Conservation (phyloP, 2,888 invertebrate species). For the Alitta virens region DNA sequence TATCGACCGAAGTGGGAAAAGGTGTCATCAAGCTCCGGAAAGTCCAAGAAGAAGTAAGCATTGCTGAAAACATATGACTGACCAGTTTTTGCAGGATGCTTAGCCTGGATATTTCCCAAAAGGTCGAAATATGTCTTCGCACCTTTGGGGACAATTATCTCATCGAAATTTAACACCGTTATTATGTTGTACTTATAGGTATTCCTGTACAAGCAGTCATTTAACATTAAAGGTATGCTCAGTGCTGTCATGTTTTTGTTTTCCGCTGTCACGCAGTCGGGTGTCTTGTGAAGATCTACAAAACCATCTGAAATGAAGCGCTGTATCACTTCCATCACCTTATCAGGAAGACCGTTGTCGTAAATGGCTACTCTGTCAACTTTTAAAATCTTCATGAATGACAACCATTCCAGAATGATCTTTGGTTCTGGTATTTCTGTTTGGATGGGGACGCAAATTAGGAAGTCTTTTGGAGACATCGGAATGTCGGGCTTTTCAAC, state of each 20-base stretch:
- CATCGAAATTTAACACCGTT: background rate
- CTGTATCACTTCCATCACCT: background rate
- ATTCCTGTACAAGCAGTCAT: slow-evolving; percentile 1
- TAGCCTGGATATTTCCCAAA: background rate
- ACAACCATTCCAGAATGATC: background rate
- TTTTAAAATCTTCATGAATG: background rate
- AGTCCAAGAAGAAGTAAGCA: background rate
- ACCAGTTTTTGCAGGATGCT: background rate
- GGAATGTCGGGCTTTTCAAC: background rate
- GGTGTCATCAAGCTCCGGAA: background rate
- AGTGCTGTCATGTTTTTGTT: background rate
- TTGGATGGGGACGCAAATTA: background rate
- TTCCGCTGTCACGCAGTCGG: background rate
- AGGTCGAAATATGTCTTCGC: background rate
- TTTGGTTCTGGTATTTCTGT: background rate
- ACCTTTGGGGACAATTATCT: background rate
- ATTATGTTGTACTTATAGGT: background rate
- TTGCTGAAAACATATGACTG: background rate
- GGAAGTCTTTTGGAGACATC: background rate
- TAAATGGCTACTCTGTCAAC: background rate
- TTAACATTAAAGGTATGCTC: background rate
- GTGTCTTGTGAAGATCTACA: background rate
- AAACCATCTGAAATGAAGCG: background rate
- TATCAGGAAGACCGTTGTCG: background rate
- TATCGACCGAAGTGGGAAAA: background rate